phyloP scores from a whole-genome alignment of 2,888 invertebrate species.

The Tetropium fuscum region DNA sequence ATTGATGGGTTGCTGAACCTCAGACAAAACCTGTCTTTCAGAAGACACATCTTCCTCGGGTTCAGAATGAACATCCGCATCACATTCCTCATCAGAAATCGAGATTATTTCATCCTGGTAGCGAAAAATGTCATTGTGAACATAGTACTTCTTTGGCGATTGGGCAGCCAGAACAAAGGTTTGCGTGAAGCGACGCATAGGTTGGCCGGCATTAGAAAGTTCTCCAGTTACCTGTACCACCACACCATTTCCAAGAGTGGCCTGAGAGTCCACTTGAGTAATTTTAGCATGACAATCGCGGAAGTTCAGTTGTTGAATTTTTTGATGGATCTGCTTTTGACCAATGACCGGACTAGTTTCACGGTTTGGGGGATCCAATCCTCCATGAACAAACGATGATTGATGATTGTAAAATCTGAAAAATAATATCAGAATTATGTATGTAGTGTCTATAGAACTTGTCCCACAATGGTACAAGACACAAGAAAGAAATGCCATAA shows the following conservation, averaged over 20 bases:
- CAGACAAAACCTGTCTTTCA: conserved; percentile 46
- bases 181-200: conserved; percentile 98
- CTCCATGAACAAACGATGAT: conserved; percentile 97
- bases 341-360: conserved; percentile 88
- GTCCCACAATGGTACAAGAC: too few relatives aligned
- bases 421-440: too few relatives aligned
- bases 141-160: conserved; percentile 97
- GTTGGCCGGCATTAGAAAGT: conserved; percentile 94
- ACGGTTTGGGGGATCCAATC: conserved; percentile 84
- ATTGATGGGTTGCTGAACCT: conserved; percentile 57
- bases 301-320: conserved; percentile 95
- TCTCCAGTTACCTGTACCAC: conserved; percentile 98
- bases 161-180: conserved; percentile 97
- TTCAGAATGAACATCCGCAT: conserved; percentile 72
- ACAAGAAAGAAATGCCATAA: too few relatives aligned
- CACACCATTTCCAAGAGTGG: conserved; percentile 93
- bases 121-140: conserved; percentile 98
- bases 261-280: conserved; percentile 89
- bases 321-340: conserved; percentile 95
- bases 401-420: conserved; percentile 94
- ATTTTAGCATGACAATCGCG: conserved; percentile 98
- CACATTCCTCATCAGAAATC: conserved; percentile 75
- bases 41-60: conserved; percentile 73
- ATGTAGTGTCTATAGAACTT: too few relatives aligned
- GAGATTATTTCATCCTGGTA: conserved; percentile 86